These are phyloP conservation scores for Ptychoptera contaminata DNA, from an alignment of 2,888 invertebrate species.

Conservation along the genomic window DNA sequence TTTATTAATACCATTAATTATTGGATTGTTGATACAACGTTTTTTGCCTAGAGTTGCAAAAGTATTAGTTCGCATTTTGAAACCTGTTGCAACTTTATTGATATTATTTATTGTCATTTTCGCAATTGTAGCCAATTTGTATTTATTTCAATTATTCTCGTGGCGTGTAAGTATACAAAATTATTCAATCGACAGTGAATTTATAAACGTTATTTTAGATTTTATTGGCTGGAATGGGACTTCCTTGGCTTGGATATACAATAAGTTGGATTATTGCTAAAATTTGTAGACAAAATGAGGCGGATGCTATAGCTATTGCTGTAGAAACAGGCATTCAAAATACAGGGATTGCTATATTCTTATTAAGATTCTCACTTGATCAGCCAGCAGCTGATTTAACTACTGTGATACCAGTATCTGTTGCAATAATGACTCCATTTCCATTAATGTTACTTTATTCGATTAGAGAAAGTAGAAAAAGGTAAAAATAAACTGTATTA, in stretches of 20 bases:
- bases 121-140: constrained; percentile 77
- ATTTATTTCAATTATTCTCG: constrained; percentile 74
- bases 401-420: constrained; percentile 78
- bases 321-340: constrained; percentile 91
- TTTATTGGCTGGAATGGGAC: constrained; percentile 56
- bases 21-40: constrained; percentile 51
- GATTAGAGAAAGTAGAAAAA: too few species aligned
- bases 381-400: constrained; percentile 82
- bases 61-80: constrained; percentile 62
- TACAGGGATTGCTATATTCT: constrained; percentile 81
- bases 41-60: constrained; percentile 50
- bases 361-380: constrained; percentile 62
- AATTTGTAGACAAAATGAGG: constrained; percentile 40
- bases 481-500: too few species aligned
- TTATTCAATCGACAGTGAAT: not conserved
- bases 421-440: constrained; percentile 86
- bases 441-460: constrained; percentile 48
- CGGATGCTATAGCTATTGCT: constrained; percentile 71
- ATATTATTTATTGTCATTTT: constrained; percentile 73
- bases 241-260: constrained; percentile 70
- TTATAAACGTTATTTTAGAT: constrained; percentile 38
- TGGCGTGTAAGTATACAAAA: constrained; percentile 52
- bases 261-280: constrained; percentile 49
- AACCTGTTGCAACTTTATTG: constrained; percentile 64
- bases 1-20: constrained; percentile 54